Evolutionary conservation across 2,797 vertebrate genomes (phyloP).

Genomic region (Valencia hispanica): DNA sequence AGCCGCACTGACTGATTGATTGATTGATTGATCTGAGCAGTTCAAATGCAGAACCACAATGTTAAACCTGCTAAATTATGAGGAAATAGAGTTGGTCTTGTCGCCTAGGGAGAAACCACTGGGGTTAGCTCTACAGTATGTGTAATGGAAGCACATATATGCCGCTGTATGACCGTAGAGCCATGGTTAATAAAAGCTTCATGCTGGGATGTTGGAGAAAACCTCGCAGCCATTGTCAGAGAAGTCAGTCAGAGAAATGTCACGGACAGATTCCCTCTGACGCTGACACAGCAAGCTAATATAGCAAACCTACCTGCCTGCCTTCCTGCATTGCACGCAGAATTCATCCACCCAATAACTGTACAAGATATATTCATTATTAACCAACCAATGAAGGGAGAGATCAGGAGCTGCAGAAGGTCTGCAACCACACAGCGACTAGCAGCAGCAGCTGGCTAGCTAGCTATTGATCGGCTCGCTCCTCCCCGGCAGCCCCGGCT

Average conservation of each 20-base stretch:
- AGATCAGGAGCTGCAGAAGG: conserved; percentile 10
- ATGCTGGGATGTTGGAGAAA: background rate
- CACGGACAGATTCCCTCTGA: conserved; percentile 8
- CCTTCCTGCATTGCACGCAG: background rate
- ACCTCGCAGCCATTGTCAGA: background rate
- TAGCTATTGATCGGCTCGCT: conserved; percentile 16
- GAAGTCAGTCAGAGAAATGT: background rate
- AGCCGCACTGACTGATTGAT: background rate
- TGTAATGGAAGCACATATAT: background rate
- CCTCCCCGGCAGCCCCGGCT: conserved; percentile 30
- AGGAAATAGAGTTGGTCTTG: background rate
- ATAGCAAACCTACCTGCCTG: conserved; percentile 9
- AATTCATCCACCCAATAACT: background rate
- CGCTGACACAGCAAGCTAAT: conserved; percentile 51
- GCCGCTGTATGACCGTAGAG: background rate
- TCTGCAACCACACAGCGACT: conserved; percentile 6
- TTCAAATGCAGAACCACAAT: background rate
- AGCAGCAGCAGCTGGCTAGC: conserved; percentile 10
- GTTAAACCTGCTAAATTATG: background rate
- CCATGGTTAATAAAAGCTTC: background rate
- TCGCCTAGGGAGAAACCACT: background rate
- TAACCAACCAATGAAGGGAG: too few species aligned
- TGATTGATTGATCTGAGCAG: background rate
- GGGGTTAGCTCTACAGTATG: background rate
- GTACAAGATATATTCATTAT: background rate